Base-by-base conservation (phyloP, 2,113 vertebrate species). In the Hoplias malabaricus region DNA sequence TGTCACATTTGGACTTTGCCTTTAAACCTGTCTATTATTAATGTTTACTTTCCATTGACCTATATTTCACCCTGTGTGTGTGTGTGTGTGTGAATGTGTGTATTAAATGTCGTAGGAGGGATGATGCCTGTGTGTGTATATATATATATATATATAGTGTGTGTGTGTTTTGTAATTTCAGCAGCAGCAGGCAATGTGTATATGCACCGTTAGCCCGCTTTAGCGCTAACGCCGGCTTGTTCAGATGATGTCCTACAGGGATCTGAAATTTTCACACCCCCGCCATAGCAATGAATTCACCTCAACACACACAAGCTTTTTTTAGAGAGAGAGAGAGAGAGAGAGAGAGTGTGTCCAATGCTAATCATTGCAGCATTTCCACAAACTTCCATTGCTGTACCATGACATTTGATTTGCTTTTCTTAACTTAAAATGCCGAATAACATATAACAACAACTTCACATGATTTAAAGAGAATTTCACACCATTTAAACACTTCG, bases 31-130 rank as follows among this genome's bases (percentile, higher is more conserved):
- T 89, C 63, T 85, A 84, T 88, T 90, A 85, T 90, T 91, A 83
- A 90, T 91, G 90, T 90, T 85, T 86, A 85, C 85, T 83, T 90
- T 87, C 76, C 88, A 67, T 67, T 92, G 92, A 89, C 91, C 90
- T 90, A 90, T 80, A 91, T 91, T 87, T 82, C 46, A 56, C 69
- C 81, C 54, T 79, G 67, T 75, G 77, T 46, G 77, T 34, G 61
- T 62, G 76, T 66, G 83, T 75, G 73, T n/a, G n/a, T 79, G 67
- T 75, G 77, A 40, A 76, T 34, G 61, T 62, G 76, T 66, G 83
- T 75, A 72, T 81, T 83, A 75, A 79, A 85, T 87, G 87, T 87
- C 86, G 86, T 68, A 77, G 75, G 82, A 85, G 78, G 75, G 81
- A 84, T 78, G 54, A 77, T 69, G 86, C 82, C 61, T 78, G 33